phyloP scores from a whole-genome alignment of 2,797 vertebrate genomes.

The Bryconaethiops microstoma region DNA sequence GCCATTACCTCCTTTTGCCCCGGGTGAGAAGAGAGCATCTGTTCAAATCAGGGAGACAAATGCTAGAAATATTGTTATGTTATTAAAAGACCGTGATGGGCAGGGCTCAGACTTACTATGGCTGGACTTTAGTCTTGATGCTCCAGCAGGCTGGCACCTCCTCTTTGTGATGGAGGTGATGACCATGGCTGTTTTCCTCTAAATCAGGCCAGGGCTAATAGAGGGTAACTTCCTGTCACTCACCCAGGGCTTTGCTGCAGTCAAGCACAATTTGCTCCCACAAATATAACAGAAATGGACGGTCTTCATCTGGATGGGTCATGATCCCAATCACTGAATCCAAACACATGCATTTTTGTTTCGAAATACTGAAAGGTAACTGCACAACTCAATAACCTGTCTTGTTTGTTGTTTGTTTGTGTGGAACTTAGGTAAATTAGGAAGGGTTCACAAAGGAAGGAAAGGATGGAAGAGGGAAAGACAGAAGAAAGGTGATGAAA shows the following conservation, averaged over 20 bases:
- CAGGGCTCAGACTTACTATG: not conserved
- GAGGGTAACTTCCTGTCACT: not conserved
- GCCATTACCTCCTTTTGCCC: not conserved
- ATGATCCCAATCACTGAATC: not conserved
- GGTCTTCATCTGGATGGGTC: not conserved
- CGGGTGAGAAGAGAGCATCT: constrained; percentile 12
- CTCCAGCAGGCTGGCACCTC: not conserved
- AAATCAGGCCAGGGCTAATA: not conserved
- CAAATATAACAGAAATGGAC: not conserved
- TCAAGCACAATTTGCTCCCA: not conserved
- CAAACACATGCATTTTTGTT: not conserved
- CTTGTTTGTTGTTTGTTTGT: too few species aligned
- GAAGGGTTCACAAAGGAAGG: too few species aligned
- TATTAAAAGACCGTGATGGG: not conserved
- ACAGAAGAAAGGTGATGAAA: too few species aligned
- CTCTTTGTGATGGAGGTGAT: not conserved
- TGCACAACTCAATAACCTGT: too few species aligned
- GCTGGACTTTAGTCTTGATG: not conserved
- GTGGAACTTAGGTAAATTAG: too few species aligned
- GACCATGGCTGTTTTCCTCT: not conserved
- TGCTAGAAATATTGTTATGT: not conserved
- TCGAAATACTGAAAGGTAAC: not conserved
- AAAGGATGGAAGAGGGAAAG: too few species aligned
- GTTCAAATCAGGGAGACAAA: not conserved
- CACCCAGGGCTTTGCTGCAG: not conserved